Evolutionary conservation across 1,140 invertebrate species (phyloP).

Genomic region (Scylla paramamosain): DNA sequence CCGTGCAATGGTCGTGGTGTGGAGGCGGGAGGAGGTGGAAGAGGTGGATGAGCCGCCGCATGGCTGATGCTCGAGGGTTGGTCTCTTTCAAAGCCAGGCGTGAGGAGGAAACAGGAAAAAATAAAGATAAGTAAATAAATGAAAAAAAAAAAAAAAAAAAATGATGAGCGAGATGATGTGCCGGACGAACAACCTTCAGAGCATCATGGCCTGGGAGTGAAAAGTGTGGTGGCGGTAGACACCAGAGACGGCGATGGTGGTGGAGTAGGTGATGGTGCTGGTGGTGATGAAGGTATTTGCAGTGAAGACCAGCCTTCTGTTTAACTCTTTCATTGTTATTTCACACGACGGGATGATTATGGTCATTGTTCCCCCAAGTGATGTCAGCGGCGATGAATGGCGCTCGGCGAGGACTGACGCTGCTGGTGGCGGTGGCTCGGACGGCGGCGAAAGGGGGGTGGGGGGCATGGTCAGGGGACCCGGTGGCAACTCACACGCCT

Average conservation of each 20-base stretch:
- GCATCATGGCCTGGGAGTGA: background rate
- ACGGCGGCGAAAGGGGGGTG: background rate
- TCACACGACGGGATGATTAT: background rate
- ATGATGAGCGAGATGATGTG: too few species aligned
- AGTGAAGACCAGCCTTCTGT: background rate
- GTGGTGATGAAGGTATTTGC: background rate
- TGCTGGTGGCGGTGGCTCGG: background rate
- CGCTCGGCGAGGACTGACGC: background rate
- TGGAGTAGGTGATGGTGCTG: background rate
- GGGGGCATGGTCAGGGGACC: background rate
- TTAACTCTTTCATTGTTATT: background rate
- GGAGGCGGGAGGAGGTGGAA: background rate
- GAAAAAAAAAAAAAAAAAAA: too few species aligned
- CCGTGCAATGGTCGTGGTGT: background rate
- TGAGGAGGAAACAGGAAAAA: too few species aligned
- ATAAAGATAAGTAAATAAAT: too few species aligned
- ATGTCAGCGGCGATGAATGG: background rate
- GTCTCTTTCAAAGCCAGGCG: too few species aligned
- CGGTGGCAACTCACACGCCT: constrained; percentile 46
- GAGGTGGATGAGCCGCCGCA: too few species aligned
- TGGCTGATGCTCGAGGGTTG: too few species aligned
- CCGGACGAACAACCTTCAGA: too few species aligned
- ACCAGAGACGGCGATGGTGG: background rate
- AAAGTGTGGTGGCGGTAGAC: background rate
- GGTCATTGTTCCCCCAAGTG: background rate